Evolutionary conservation across 2,113 vertebrate species (phyloP).

Genomic region (Origma solitaria): DNA sequence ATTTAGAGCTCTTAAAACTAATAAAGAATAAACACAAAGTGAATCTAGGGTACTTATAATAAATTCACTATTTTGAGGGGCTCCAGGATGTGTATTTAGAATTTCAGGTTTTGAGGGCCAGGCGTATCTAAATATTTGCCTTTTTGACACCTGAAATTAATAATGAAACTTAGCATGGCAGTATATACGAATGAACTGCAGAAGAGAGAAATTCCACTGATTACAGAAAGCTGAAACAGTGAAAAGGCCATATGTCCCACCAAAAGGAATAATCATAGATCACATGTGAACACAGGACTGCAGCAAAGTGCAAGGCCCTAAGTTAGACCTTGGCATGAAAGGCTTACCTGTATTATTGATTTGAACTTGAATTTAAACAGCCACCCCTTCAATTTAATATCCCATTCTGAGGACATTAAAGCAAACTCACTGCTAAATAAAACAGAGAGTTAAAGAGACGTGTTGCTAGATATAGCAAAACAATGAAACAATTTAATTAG

Average conservation of each 20-base stretch:
- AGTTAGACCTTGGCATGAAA: conserved; percentile 46
- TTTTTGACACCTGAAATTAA: not conserved
- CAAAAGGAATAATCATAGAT: conserved; percentile 59
- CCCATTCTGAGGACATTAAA: conserved; percentile 53
- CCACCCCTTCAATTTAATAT: conserved; percentile 62
- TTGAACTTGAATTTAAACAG: conserved; percentile 60
- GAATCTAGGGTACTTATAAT: not conserved
- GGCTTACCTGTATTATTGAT: conserved; percentile 64
- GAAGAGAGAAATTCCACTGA: conserved; percentile 1
- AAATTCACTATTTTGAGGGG: not conserved
- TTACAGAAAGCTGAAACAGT: conserved; percentile 27
- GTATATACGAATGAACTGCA: not conserved
- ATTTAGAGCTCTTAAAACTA: conserved; percentile 5
- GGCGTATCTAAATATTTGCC: not conserved
- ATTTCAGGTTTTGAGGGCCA: not conserved
- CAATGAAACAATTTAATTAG: conserved; percentile 73
- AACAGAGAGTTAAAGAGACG: conserved; percentile 66
- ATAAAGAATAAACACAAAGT: not conserved
- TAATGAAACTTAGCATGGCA: not conserved
- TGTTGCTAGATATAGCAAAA: conserved; percentile 64
- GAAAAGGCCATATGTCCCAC: not conserved
- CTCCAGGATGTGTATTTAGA: not conserved
- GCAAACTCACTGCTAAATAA: conserved; percentile 64
- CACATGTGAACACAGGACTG: not conserved
- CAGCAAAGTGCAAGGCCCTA: conserved; percentile 22